Evolutionary conservation across 2,113 vertebrate species (phyloP), one percentile per base, ranked within the genome.

Genomic region (Petroica traversi): DNA sequence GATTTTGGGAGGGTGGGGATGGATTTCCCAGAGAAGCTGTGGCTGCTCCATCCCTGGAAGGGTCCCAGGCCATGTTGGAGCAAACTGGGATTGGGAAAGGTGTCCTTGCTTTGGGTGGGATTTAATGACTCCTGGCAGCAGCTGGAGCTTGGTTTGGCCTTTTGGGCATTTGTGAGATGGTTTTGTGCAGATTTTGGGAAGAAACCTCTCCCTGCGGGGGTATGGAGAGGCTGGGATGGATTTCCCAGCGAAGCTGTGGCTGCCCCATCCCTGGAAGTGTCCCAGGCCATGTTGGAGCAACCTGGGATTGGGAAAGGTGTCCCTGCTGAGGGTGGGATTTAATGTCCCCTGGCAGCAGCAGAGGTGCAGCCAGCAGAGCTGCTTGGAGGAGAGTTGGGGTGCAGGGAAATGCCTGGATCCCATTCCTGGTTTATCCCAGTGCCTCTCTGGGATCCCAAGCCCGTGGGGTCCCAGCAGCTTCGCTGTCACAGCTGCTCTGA

Each of bases 401-500:
- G 66, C 41, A 31, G 66, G 72, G 49, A 82, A 41, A 52, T 8
- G 11, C 33, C 14, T 36, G 59, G 67, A 26, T 66, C 16, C 14
- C 18, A 5, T 33, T 25, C 63, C 41, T 61, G n/a, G 7, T 54
- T 83, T 54, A 54, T 62, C 71, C 9, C 16, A 79, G 28, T 20
- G 2, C 16, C 24, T 74, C 61, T 12, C 57, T 3, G 8, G 14
- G 52, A 61, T 15, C 61, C 63, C 9, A 1, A 29, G 45, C 62
- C 84, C 75, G n/a, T 22, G 29, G 14, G 77, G 36, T 68, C 86
- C 69, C 93, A 31, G 94, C 73, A 92, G 87, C 45, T 74, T 7
- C 1, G 1, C 76, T 82, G 57, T 48, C 80, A 18, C 61, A 81
- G 85, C 16, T 81, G 76, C 91, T 95, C 80, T 62, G 23, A 82